These are phyloP conservation scores for Chrysocyon brachyurus DNA, from an alignment of 2,797 vertebrate genomes.

Conservation along the genomic window DNA sequence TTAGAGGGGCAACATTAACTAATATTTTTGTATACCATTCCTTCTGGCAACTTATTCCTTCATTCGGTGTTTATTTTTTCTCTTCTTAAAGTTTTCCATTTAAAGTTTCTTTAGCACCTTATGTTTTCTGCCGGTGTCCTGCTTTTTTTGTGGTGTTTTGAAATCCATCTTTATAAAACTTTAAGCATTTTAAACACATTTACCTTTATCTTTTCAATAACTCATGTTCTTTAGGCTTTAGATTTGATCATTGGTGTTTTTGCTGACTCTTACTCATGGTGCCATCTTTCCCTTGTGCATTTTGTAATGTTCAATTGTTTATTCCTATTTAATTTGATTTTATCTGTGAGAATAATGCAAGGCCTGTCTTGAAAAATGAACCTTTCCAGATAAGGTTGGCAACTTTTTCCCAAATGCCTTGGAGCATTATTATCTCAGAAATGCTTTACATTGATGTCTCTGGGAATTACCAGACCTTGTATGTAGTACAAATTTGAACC, in stretches of 20 bases:
- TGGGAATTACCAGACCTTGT: not conserved
- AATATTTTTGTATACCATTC: not conserved
- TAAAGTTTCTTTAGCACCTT: not conserved
- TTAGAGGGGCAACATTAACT: not conserved
- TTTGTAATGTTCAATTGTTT: not conserved
- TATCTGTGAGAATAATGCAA: slow-evolving; percentile 6
- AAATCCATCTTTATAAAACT: not conserved
- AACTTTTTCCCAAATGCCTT: not conserved
- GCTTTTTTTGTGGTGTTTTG: not conserved
- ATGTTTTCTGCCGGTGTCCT: not conserved
- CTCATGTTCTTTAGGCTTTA: not conserved
- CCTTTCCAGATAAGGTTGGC: not conserved
- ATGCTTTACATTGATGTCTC: not conserved
- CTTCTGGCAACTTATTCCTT: not conserved
- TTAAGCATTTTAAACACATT: not conserved
- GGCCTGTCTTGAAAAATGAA: not conserved
- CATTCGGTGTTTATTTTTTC: not conserved
- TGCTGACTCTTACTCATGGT: not conserved
- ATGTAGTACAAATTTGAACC: not conserved
- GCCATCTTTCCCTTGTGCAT: not conserved
- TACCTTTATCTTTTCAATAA: not conserved
- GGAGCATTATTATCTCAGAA: not conserved
- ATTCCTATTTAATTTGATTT: not conserved
- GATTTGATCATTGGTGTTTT: not conserved
- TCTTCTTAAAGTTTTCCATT: not conserved